A percentile compares a stretch with the other conserved stretches of the same genome.
Conservation (phyloP, 2,797 vertebrate genomes). For the Sebastes steindachneri region DNA sequence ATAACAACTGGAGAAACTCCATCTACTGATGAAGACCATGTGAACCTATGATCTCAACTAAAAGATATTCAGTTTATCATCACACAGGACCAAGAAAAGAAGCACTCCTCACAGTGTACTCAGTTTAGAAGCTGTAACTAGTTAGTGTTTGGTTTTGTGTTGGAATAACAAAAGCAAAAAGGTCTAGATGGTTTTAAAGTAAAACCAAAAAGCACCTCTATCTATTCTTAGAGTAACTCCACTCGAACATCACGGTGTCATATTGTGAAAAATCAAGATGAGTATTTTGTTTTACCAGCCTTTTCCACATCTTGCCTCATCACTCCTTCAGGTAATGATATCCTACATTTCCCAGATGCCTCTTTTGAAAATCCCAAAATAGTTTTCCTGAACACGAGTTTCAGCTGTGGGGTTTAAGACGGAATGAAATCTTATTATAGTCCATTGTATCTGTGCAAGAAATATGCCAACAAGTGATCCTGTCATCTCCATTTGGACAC, state of each 20-base stretch:
- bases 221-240: background rate
- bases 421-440: conserved; percentile 8
- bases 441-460: background rate
- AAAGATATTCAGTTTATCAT: too few relatives aligned
- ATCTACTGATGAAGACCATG: too few relatives aligned
- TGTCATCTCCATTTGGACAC: background rate
- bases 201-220: background rate
- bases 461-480: conserved; percentile 7
- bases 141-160: too few relatives aligned
- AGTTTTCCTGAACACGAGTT: background rate
- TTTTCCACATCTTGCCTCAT: background rate
- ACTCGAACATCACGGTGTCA: background rate
- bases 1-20: too few relatives aligned
- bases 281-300: background rate
- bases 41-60: too few relatives aligned
- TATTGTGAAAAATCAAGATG: background rate
- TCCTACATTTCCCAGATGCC: background rate
- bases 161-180: too few relatives aligned
- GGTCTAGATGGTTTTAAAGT: background rate
- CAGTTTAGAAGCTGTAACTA: too few relatives aligned
- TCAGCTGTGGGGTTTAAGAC: background rate
- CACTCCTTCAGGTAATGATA: background rate
- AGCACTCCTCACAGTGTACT: too few relatives aligned
- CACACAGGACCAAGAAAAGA: too few relatives aligned
- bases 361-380: background rate